These are phyloP conservation scores for Acanthococcus lagerstroemiae DNA, from an alignment of 2,888 invertebrate species.

Conservation along the genomic window DNA sequence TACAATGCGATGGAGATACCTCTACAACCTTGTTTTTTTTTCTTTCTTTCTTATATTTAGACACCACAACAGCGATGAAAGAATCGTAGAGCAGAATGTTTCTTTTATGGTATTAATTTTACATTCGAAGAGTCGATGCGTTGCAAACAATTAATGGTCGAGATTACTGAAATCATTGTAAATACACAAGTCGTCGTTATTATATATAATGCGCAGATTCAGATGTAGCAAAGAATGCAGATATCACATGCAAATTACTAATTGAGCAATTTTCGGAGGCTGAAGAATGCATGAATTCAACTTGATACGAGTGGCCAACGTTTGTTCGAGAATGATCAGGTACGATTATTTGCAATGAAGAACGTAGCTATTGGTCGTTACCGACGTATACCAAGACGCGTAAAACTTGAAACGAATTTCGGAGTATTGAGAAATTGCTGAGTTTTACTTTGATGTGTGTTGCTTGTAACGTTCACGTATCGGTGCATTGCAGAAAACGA, in stretches of 20 bases:
- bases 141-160: conserved; percentile 20
- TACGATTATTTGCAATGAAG: too few species aligned
- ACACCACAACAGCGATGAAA: not conserved
- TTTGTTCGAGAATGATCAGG: not conserved
- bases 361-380: too few species aligned
- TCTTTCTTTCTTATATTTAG: not conserved
- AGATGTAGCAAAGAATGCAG: not conserved
- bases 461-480: too few species aligned
- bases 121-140: conserved; percentile 16
- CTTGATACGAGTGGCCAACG: not conserved
- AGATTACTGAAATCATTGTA: conserved; percentile 28
- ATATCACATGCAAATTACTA: not conserved
- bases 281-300: too few species aligned
- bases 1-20: not conserved
- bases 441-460: too few species aligned
- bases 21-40: not conserved
- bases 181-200: conserved; percentile 26
- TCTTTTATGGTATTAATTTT: not conserved
- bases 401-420: too few species aligned
- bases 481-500: not conserved
- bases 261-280: too few species aligned
- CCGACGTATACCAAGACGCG: too few species aligned
- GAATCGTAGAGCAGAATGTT: conserved; percentile 4
- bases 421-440: too few species aligned
- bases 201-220: not conserved